Percentiles rank a stretch among this genome's conserved stretches.
Conservation (phyloP, 2,888 invertebrate genomes). For the Cryptophagus acutangulus region DNA sequence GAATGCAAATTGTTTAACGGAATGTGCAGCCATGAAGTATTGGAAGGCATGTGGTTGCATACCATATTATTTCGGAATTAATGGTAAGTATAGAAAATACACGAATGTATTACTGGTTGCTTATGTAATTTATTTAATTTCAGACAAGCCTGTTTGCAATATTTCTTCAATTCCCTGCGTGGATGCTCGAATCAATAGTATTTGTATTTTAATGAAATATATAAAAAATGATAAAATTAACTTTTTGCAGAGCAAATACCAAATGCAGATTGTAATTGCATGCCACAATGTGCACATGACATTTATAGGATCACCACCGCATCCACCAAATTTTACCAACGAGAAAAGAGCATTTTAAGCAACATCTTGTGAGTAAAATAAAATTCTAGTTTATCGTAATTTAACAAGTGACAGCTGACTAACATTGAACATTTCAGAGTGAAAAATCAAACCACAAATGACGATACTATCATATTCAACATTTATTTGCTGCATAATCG, state of each 20-base stretch:
- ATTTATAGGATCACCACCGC: conserved; percentile 31
- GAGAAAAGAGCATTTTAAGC: conserved; percentile 2
- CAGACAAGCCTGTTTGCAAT: conserved; percentile 18
- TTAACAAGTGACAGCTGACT: too few relatives aligned
- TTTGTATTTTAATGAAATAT: conserved; percentile 18
- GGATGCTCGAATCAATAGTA: conserved; percentile 2
- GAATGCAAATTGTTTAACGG: neutral
- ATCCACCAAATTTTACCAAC: conserved; percentile 12
- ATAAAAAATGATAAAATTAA: conserved; percentile 10
- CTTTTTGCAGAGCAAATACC: conserved; percentile 1
- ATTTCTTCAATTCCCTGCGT: conserved; percentile 39
- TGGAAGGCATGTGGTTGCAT: neutral
- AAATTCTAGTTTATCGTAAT: too few relatives aligned
- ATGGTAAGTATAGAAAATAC: neutral
- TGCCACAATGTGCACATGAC: conserved; percentile 39
- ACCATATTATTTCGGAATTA: neutral
- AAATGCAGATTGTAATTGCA: conserved; percentile 30
- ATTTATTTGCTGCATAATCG: conserved; percentile 34
- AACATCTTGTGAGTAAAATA: conserved; percentile 14
- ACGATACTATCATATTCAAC: conserved; percentile 32
- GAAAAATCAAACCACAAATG: conserved; percentile 19
- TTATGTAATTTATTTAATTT: conserved; percentile 1
- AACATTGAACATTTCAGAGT: conserved; percentile 17
- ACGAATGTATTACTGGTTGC: neutral
- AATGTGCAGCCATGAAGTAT: neutral